Evolutionary conservation across 2,888 invertebrate genomes (phyloP), one percentile per base, ranked within the genome.

Genomic region (Lasioglossum pauxillum): DNA sequence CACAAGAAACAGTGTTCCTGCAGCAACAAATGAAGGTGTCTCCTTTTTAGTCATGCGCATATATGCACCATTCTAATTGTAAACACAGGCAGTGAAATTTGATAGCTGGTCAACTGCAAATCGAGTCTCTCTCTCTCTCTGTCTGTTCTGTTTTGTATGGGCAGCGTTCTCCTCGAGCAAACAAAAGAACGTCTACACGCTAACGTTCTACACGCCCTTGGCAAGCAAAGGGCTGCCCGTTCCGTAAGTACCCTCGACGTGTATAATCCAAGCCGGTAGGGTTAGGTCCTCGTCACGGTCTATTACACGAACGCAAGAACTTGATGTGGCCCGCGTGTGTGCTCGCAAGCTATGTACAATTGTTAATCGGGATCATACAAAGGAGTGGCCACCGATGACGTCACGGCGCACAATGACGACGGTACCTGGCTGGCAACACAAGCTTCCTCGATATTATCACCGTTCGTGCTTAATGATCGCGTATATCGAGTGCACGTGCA

Each of bases 101-200:
- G 93, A 94, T 93, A 93, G 92, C 92, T 90, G 83, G 87, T 88
- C 88, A 84, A 91, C 92, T 88, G 90, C 85, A 90, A 90, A 90
- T 90, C 90, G 82, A 77, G 78, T 75, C 78, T 53, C 53, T 53
- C 49, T 49, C 19, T 49, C 79, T 82, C 83, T 83, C 88, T 85
- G 16, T 82, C 74, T 78, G 77, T 80, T 79, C 87, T 83, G 82
- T 89, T 88, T 90, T 80, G 82, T 86, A 85, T 85, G 83, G 83
- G 72, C 88, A 78, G n/a, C 82, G 82, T 83, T 89, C 89, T 85
- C 88, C 89, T 88, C 88, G 80, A 31, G 87, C 93, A 93, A 94
- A 94, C 93, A 93, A 92, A 94, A 93, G 92, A 92, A 92, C 89
- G 91, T 89, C 89, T 91, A 86, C 84, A 78, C 85, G 85, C 88